Evolutionary conservation across 2,113 vertebrate genomes (phyloP), one percentile per base, ranked within the genome.

Genomic region (Upupa epops): DNA sequence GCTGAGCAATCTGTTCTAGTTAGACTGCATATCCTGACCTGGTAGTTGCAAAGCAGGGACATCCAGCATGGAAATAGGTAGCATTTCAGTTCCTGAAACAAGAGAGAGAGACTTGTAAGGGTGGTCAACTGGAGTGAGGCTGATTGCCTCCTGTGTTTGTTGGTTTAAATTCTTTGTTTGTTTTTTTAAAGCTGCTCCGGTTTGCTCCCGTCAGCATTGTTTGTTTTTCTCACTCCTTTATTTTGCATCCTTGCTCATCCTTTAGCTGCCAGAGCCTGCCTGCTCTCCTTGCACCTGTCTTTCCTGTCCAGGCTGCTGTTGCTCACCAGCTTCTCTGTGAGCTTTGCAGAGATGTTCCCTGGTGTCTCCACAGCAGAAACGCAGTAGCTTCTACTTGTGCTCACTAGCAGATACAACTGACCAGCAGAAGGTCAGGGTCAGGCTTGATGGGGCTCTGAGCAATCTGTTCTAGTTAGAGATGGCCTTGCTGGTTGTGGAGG

Each of bases 51-150:
- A 68, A 12, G 3, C 25, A 21, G 28, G 26, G 14, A 0, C 65
- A 17, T 56, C 49, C 28, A 9, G n/a, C 0, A 0, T 54, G n/a
- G 26, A n/a, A 55, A 8, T 5, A 26, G 24, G 32, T 58, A 20
- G 17, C n/a, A 77, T 40, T 86, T 32, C 22, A 61, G 13, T 15
- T 71, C 20, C 65, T 64, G 45, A 32, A 77, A 17, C 0, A 1
- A 56, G 34, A 28, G 46, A 22, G 46, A 40, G 42, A 51, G 34
- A 49, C 64, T 25, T 26, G 15, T 15, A 6, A 2, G 40, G 13
- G 16, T 18, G 17, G 24, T 46, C 34, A 65, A 0, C 13, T 40
- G 40, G 29, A 68, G 36, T 26, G 64, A 40, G 45, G 26, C n/a
- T 90, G 68, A 9, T 51, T 59, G 60, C 66, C 2, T 22, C 48